phyloP scores from a whole-genome alignment of 1,140 invertebrate species.

The Holotrichia oblita region DNA sequence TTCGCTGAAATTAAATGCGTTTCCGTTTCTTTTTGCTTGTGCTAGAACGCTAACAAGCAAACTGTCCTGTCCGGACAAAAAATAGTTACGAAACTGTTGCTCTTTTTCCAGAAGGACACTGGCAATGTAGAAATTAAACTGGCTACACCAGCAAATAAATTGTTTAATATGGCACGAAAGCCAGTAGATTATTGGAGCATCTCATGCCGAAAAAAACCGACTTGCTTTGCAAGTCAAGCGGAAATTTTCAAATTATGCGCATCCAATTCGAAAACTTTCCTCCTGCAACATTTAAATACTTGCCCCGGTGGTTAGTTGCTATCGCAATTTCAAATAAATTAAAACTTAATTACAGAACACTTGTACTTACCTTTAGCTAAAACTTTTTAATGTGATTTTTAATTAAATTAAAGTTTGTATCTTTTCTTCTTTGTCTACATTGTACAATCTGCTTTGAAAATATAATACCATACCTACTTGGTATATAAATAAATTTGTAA shows the following conservation, averaged over 20 bases:
- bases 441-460: no score
- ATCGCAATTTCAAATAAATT: conserved; percentile 23
- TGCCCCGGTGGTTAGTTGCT: neutral
- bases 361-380: neutral
- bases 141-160: neutral
- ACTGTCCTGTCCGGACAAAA: conserved; percentile 5
- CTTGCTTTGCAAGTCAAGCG: conserved; percentile 23
- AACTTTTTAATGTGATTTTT: conserved; percentile 19
- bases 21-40: conserved; percentile 1
- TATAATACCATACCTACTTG: no score
- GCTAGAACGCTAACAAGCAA: neutral
- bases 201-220: neutral
- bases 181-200: neutral
- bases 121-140: conserved; percentile 25
- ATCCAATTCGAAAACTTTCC: conserved; percentile 23
- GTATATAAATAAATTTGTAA: no score
- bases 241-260: conserved; percentile 28
- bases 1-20: conserved; percentile 15
- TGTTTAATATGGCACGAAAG: conserved; percentile 16
- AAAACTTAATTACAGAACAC: conserved; percentile 2
- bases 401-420: neutral
- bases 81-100: conserved; percentile 28
- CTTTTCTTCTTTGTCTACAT: no score
- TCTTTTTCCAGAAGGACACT: neutral
- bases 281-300: neutral